These are phyloP conservation scores for Trachelus iudaicus DNA, from an alignment of 2,888 invertebrate species.

Conservation along the genomic window DNA sequence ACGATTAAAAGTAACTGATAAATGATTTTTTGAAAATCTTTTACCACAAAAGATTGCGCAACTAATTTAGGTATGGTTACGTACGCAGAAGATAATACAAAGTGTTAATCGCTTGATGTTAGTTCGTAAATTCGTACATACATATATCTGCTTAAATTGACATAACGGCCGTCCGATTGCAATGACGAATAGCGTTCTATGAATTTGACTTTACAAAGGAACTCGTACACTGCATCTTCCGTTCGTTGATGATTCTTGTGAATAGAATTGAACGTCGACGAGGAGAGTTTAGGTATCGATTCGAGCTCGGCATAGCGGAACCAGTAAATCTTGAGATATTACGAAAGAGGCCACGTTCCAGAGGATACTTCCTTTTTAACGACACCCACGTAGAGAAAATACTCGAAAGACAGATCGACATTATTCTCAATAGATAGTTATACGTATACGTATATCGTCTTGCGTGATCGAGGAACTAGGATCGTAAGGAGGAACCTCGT, in stretches of 20 bases:
- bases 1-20: background rate
- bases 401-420: background rate
- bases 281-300: background rate
- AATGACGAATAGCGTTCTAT: conserved; percentile 10
- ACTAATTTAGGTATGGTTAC: background rate
- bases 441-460: background rate
- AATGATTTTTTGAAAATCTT: background rate
- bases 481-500: background rate
- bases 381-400: background rate
- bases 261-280: background rate
- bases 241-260: background rate
- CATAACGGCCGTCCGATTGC: conserved; percentile 34
- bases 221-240: conserved; percentile 10
- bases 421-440: background rate
- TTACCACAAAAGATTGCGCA: background rate
- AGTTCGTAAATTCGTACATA: conserved; percentile 46
- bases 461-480: background rate
- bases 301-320: background rate
- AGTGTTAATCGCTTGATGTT: conserved; percentile 9
- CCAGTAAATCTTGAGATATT: background rate
- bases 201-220: conserved; percentile 20
- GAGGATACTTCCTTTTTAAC: background rate
- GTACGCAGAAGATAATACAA: background rate
- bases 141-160: conserved; percentile 32
- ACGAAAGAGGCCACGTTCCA: background rate